Evolutionary conservation across 2,797 vertebrate species (phyloP).

Genomic region (Sebastolobus altivelis): DNA sequence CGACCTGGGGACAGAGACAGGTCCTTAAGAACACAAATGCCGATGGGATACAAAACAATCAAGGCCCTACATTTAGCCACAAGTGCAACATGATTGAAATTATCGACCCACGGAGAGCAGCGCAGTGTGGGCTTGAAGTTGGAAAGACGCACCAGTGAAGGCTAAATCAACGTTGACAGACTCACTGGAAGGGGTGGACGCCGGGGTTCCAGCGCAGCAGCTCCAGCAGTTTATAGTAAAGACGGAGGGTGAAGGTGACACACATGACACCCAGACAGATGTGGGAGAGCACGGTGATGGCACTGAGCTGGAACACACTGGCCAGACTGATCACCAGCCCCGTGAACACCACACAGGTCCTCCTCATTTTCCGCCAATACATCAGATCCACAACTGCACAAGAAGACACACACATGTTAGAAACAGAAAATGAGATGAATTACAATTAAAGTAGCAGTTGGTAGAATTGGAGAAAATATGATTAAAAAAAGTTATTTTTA

Average conservation of each 20-base stretch:
- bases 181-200: conserved; percentile 91
- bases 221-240: conserved; percentile 88
- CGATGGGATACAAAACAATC: neutral
- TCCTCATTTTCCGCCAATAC: conserved; percentile 88
- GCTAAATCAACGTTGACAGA: conserved; percentile 5
- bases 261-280: conserved; percentile 86
- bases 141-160: neutral
- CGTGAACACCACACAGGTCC: conserved; percentile 87
- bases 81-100: neutral
- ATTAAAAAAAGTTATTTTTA: too few relatives aligned
- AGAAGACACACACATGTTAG: conserved; percentile 15
- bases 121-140: neutral
- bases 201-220: conserved; percentile 84
- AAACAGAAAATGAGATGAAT: neutral
- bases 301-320: conserved; percentile 91
- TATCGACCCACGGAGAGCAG: conserved; percentile 4
- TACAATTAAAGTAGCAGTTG: neutral
- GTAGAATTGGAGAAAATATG: too few relatives aligned
- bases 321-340: conserved; percentile 89
- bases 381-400: conserved; percentile 88
- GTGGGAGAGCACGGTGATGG: conserved; percentile 88
- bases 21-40: neutral
- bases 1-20: conserved; percentile 74
- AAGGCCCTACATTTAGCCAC: neutral
- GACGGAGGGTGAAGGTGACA: conserved; percentile 87